A percentile compares a stretch with the other conserved stretches of the same genome.
Conservation (phyloP, 2,888 invertebrate genomes). For the Cristatella mucedo region DNA sequence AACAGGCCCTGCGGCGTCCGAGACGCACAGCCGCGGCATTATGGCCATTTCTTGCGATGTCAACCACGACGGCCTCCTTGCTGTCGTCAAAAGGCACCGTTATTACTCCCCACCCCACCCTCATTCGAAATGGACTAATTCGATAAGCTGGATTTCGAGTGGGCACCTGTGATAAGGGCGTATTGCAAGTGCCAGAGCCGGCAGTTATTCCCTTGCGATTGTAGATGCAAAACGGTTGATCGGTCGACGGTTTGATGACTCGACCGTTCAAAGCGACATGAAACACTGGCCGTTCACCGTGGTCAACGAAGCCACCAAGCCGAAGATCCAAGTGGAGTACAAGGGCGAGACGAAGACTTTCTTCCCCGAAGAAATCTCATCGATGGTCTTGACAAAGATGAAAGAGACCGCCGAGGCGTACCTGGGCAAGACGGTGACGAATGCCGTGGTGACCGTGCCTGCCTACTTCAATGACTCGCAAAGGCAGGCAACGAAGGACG, state of each 20-base stretch:
- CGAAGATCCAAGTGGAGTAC: conserved; percentile 18
- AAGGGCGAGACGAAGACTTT: conserved; percentile 71
- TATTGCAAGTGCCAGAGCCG: no score
- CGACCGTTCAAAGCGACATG: conserved; percentile 15
- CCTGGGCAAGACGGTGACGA: conserved; percentile 48
- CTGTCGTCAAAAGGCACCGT: no score
- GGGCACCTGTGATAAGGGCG: no score
- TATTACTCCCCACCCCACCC: no score
- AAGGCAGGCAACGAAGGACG: conserved; percentile 46
- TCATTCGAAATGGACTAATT: no score
- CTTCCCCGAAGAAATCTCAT: conserved; percentile 73
- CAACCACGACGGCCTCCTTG: no score
- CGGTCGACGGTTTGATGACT: conserved; percentile 15
- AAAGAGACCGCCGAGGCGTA: conserved; percentile 45
- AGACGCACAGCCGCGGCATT: no score
- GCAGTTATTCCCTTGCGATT: no score
- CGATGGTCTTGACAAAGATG: conserved; percentile 81
- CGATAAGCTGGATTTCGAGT: no score
- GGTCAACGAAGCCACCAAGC: conserved; percentile 11
- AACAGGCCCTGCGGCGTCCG: no score
- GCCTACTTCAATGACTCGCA: conserved; percentile 58
- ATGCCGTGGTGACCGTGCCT: conserved; percentile 56
- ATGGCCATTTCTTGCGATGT: no score
- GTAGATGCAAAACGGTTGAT: conserved; percentile 28
- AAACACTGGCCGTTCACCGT: conserved; percentile 18